Evolutionary conservation across 2,888 invertebrate genomes (phyloP).

Genomic region (Koerneria pararmatus): DNA sequence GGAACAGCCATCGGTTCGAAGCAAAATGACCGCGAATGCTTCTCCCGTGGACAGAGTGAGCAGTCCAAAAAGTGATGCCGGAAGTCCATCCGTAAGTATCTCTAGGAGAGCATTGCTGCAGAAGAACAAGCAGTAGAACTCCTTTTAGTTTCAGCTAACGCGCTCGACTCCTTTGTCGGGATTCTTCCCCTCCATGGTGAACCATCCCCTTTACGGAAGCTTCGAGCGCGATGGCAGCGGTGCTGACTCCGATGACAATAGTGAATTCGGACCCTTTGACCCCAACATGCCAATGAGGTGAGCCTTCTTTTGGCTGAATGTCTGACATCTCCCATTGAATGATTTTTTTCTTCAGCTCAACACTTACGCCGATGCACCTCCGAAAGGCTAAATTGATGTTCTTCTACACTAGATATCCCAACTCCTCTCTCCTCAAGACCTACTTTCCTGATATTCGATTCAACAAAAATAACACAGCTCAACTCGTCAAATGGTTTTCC

Average conservation of each 20-base stretch:
- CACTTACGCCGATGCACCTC: constrained; percentile 97
- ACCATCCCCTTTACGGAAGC: constrained; percentile 47
- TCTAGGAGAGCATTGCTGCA: constrained; percentile 5
- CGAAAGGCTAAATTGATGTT: constrained; percentile 99
- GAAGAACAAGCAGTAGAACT: constrained; percentile 25
- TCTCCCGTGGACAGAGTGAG: constrained; percentile 29
- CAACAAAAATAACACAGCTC: constrained; percentile 99
- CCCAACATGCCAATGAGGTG: constrained; percentile 36
- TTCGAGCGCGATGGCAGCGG: constrained; percentile 41
- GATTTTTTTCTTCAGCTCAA: constrained; percentile 60
- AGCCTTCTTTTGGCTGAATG: background rate
- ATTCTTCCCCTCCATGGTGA: constrained; percentile 52
- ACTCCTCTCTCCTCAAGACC: constrained; percentile 96
- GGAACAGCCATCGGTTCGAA: constrained; percentile 25
- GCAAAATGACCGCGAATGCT: constrained; percentile 32
- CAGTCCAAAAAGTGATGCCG: constrained; percentile 32
- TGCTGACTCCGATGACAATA: constrained; percentile 47
- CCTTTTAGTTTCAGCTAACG: constrained; percentile 31
- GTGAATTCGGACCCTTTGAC: constrained; percentile 44
- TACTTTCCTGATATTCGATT: constrained; percentile 99
- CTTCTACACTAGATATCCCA: constrained; percentile 99
- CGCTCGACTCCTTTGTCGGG: constrained; percentile 24
- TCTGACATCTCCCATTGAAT: background rate
- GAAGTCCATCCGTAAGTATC: constrained; percentile 26
- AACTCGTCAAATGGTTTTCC: constrained; percentile 99